A percentile compares a stretch with the other conserved stretches of the same genome.
phyloP scores from a whole-genome alignment of 2,888 invertebrate genomes.

The Stegophylla sp. region DNA sequence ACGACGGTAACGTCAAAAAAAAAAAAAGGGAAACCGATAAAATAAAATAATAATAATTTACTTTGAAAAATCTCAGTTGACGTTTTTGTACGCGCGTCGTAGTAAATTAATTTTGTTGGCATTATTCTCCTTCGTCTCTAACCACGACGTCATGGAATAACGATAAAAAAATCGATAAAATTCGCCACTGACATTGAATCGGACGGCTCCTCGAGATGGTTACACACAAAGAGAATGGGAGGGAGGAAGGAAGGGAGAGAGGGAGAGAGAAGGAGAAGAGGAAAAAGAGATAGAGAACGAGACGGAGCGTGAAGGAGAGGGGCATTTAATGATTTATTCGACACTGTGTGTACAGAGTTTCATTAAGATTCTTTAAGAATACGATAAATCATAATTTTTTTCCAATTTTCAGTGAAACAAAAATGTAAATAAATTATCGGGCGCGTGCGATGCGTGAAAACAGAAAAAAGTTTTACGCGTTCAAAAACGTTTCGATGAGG shows the following conservation, averaged over 20 bases:
- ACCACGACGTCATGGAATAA: neutral
- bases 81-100: too few species aligned
- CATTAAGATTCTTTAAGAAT: slow-evolving; percentile 15
- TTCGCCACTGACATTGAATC: neutral
- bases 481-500: neutral
- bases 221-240: too few species aligned
- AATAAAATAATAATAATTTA: too few species aligned
- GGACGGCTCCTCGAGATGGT: too few species aligned
- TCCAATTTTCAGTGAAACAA: neutral
- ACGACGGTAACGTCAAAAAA: too few species aligned
- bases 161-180: neutral
- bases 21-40: too few species aligned
- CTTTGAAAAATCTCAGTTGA: too few species aligned
- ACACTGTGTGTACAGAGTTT: neutral
- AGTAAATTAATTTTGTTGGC: too few species aligned
- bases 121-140: neutral
- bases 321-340: neutral
- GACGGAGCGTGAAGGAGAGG: too few species aligned
- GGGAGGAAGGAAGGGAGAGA: too few species aligned
- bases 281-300: too few species aligned
- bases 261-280: too few species aligned
- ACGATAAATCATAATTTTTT: slow-evolving; percentile 29
- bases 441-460: neutral
- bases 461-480: neutral
- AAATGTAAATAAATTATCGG: slow-evolving; percentile 16